Percentiles rank a stretch among this genome's conserved stretches.
phyloP scores from a whole-genome alignment of 2,797 vertebrate species.

The Gallinago stenura region DNA sequence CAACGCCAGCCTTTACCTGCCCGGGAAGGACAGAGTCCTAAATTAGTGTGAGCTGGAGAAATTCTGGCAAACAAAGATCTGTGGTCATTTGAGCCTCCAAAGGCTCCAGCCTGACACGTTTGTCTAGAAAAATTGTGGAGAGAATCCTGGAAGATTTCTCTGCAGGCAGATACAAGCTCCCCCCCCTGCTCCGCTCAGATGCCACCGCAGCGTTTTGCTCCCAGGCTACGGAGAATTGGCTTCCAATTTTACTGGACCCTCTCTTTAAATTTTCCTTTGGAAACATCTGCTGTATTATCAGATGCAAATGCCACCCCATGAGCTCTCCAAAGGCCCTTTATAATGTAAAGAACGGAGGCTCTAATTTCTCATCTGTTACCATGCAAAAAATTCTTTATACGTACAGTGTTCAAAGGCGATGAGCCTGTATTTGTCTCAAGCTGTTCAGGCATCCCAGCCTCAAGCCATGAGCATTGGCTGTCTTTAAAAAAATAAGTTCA shows the following conservation, averaged over 20 bases:
- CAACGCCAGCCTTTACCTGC: rapidly evolving
- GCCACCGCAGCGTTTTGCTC: background rate
- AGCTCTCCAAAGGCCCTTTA: background rate
- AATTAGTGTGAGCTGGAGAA: background rate
- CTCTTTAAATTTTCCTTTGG: background rate
- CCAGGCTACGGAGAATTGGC: background rate
- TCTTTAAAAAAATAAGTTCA: background rate
- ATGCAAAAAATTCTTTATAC: background rate
- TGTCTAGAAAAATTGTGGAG: background rate
- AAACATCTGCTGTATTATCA: background rate
- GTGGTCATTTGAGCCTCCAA: background rate
- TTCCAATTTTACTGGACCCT: background rate
- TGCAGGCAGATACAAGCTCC: background rate
- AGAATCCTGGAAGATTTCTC: background rate
- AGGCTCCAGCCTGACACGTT: rapidly evolving
- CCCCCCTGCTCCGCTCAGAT: background rate
- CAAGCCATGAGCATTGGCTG: background rate
- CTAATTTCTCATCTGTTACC: background rate
- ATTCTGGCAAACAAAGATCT: background rate
- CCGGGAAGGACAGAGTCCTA: background rate
- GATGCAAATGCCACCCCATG: background rate
- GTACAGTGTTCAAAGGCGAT: rapidly evolving
- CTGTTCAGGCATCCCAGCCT: background rate
- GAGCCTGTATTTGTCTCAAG: background rate
- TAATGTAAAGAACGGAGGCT: background rate